Conservation (phyloP, 2,888 invertebrate genomes). For the Resseliella maxima region DNA sequence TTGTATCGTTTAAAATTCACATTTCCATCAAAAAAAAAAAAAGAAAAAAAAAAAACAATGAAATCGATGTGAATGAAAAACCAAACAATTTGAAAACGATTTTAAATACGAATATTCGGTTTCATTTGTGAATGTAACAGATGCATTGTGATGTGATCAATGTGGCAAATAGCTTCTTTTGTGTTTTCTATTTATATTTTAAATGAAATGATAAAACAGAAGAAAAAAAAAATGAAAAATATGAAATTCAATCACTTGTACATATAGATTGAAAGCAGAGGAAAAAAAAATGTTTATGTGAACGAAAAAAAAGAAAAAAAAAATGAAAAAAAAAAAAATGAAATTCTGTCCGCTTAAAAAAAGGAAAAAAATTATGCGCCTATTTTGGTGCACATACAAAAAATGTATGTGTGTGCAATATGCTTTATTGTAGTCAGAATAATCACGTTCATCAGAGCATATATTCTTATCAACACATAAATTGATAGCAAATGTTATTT, state of each 20-base stretch:
- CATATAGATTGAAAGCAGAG: not conserved
- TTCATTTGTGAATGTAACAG: not conserved
- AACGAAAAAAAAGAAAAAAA: not conserved
- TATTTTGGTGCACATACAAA: not conserved
- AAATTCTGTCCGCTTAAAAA: not conserved
- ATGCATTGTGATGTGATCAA: not conserved
- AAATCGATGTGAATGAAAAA: not conserved
- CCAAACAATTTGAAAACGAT: not conserved
- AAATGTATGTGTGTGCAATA: not conserved
- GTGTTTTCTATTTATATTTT: slow-evolving; percentile 10
- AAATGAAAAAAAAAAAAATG: not conserved
- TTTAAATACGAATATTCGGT: not conserved
- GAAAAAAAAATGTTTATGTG: slow-evolving; percentile 11
- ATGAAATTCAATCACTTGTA: not conserved
- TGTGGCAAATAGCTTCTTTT: not conserved
- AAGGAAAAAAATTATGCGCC: not conserved
- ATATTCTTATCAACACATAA: not conserved
- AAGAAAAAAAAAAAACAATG: not conserved
- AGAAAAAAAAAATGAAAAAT: not conserved
- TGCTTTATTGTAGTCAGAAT: slow-evolving; percentile 7
- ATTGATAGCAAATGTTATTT: not conserved
- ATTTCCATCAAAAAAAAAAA: not conserved
- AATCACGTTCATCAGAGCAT: not conserved
- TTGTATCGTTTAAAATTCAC: not conserved
- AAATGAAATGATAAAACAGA: not conserved